Percentiles rank a stretch among this genome's conserved stretches.
These are phyloP conservation scores for Erythrocebus patas DNA, from an alignment of 2,113 vertebrate genomes.

Conservation along the genomic window DNA sequence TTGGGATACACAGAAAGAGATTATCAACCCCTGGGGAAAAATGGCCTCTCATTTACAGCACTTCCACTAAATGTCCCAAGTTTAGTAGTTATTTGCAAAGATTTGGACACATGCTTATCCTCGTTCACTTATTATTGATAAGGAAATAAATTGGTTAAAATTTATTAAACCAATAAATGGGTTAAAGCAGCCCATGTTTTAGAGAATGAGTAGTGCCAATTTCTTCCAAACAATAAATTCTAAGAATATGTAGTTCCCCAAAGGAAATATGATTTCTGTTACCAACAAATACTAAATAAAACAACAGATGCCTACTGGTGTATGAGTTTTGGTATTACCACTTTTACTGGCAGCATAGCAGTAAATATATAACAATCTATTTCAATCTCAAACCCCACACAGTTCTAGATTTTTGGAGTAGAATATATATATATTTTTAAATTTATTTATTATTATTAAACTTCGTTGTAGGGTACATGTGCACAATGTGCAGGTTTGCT, in stretches of 20 bases:
- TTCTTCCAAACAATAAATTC: neutral
- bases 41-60: neutral
- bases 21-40: neutral
- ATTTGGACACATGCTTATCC: neutral
- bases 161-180: neutral
- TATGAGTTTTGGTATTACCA: neutral
- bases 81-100: neutral
- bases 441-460: too few relatives aligned
- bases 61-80: neutral
- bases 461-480: too few relatives aligned
- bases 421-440: too few relatives aligned
- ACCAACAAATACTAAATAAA: neutral
- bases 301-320: neutral
- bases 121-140: neutral
- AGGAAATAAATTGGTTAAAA: neutral
- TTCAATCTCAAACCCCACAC: neutral
- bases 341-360: neutral
- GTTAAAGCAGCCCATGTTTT: neutral
- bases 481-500: too few relatives aligned
- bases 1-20: neutral
- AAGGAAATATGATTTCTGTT: neutral
- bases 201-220: neutral
- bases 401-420: neutral
- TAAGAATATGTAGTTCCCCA: neutral
- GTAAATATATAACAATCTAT: neutral